A percentile compares a stretch with the other conserved stretches of the same genome.
These are phyloP conservation scores for Saiga tatarica DNA, from an alignment of 2,113 vertebrate genomes.

Conservation along the genomic window DNA sequence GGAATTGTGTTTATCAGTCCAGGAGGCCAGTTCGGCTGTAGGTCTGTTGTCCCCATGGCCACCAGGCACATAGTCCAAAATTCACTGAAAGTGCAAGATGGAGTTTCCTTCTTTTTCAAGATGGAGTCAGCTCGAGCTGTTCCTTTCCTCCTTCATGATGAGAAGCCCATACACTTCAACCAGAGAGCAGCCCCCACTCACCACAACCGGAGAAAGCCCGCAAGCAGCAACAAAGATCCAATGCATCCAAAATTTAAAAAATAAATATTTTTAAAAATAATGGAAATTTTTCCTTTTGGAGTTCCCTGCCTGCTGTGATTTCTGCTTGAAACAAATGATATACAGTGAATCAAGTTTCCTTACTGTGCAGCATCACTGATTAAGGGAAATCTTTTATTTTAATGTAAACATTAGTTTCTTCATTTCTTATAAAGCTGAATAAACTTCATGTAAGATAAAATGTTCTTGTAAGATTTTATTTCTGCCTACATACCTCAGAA, in stretches of 20 bases:
- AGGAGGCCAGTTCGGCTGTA: neutral
- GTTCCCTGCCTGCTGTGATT: neutral
- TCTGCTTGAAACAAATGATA: neutral
- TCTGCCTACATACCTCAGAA: neutral
- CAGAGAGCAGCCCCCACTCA: rapidly evolving
- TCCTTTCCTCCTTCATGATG: neutral
- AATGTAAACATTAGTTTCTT: neutral
- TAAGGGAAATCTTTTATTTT: neutral
- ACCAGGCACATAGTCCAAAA: neutral
- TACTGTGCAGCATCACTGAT: rapidly evolving
- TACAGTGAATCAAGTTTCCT: neutral
- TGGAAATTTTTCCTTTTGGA: neutral
- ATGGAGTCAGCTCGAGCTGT: neutral
- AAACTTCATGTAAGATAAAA: neutral
- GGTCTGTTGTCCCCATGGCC: neutral
- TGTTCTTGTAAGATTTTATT: neutral
- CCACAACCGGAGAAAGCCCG: neutral
- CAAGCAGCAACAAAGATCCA: neutral
- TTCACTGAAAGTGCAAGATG: neutral
- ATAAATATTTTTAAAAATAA: neutral
- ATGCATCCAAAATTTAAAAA: neutral
- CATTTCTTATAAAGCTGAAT: neutral
- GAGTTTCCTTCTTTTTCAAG: neutral
- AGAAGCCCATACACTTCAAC: neutral
- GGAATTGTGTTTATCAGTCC: neutral